These are phyloP conservation scores for Hydraecia micacea DNA, from an alignment of 2,888 invertebrate genomes.

Conservation along the genomic window DNA sequence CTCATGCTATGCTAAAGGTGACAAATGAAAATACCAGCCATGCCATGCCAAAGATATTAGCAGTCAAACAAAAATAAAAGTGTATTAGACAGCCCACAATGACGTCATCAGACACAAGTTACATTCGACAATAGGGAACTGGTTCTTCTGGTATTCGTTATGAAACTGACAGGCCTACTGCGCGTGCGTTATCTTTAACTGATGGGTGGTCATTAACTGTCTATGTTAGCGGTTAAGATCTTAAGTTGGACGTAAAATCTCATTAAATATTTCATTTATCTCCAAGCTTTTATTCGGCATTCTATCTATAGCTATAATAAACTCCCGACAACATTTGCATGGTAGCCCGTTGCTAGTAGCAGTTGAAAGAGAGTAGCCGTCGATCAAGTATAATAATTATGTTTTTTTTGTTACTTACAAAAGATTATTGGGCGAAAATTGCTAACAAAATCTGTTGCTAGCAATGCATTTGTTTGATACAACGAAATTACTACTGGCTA, in stretches of 20 bases:
- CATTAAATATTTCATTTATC: neutral
- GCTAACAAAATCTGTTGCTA: too few relatives aligned
- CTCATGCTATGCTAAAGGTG: neutral
- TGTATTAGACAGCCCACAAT: conserved; percentile 15
- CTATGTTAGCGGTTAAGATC: neutral
- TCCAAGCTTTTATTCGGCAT: neutral
- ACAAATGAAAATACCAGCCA: neutral
- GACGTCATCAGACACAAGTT: conserved; percentile 39
- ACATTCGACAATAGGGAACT: conserved; percentile 34
- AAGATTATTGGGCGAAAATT: too few relatives aligned
- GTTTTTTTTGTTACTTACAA: too few relatives aligned
- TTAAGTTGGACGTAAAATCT: neutral
- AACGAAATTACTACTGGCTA: too few relatives aligned
- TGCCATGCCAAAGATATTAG: neutral
- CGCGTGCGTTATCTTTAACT: conserved; percentile 21
- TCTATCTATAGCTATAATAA: neutral
- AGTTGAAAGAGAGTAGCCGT: too few relatives aligned
- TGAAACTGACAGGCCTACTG: conserved; percentile 27
- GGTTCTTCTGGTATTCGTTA: conserved; percentile 29
- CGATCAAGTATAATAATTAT: too few relatives aligned
- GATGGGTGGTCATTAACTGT: conserved; percentile 22
- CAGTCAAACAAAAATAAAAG: conserved; percentile 38
- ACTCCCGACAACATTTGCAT: neutral
- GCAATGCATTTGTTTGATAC: too few relatives aligned
- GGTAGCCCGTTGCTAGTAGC: neutral